Evolutionary conservation across 2,888 invertebrate species (phyloP), one percentile per base, ranked within the genome.

Genomic region (Trachelus iudaicus): DNA sequence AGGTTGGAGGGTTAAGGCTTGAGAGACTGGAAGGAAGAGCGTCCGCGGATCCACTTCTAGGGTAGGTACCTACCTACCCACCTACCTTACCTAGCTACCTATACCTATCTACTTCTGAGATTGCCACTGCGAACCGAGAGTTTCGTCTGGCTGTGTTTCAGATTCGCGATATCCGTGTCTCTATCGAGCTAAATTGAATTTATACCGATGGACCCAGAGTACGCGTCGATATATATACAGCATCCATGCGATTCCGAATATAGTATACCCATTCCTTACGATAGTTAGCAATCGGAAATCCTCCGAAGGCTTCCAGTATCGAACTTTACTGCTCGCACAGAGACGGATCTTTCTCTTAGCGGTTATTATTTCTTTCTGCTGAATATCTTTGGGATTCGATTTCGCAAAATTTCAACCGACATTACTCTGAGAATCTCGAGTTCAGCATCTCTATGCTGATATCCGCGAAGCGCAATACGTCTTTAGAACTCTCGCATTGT

Each of bases 31-130:
- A 71, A 31, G 71, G 74, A 74, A 69, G 74, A 56, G 33, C 71
- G 34, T 71, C 71, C 71, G 77, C 71, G 68, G 77, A 77, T 69
- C 74, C 77, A 77, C 77, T 77, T 77, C 74, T 73, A 34, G n/a
- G n/a, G 34, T 56, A 23, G 56, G 23, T 56, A 37, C 37, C 37
- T 37, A 37, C 37, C 37, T 15, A 56, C 40, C 40, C 23, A 56
- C 23, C 40, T 56, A 56, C 23, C 56, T 56, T 56, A 56, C 23
- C 56, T 23, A 56, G 9, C 6, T 78, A 69, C 73, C 69, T 69
- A 75, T 81, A 79, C 78, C 80, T 77, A 71, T 80, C 79, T 77
- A 79, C 75, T 77, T n/a, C 76, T 56, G 76, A 79, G 77, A 82
- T 79, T 77, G 75, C 79, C 75, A 71, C 69, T 56, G 76, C 79